Evolutionary conservation across 2,797 vertebrate species (phyloP).

Genomic region (Spatula versicolor): DNA sequence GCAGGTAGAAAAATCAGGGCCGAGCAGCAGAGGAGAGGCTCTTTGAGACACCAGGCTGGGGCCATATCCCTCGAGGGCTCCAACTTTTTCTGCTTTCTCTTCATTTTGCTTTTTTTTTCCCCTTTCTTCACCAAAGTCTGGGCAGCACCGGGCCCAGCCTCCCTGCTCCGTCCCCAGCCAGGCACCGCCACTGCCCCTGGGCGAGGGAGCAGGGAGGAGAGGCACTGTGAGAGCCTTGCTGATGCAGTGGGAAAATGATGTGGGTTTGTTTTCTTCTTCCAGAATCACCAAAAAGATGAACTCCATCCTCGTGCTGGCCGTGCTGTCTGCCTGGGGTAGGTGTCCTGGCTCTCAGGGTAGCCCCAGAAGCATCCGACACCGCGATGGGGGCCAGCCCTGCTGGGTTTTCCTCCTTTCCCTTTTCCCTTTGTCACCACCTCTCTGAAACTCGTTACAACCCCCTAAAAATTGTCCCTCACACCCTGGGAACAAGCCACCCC

Average conservation of each 20-base stretch:
- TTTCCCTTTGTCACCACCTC: background rate
- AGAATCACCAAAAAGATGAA: background rate
- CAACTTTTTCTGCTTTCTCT: background rate
- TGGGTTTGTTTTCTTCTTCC: background rate
- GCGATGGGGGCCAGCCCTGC: background rate
- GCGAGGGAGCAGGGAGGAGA: background rate
- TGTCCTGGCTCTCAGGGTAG: rapidly evolving
- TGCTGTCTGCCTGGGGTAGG: conserved; percentile 14
- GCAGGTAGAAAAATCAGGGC: background rate
- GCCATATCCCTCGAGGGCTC: rapidly evolving
- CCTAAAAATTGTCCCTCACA: background rate
- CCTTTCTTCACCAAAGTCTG: background rate
- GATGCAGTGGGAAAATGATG: background rate
- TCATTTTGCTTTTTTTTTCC: background rate
- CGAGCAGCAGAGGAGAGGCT: background rate
- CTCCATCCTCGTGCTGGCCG: rapidly evolving
- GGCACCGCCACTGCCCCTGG: background rate
- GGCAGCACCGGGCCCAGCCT: rapidly evolving
- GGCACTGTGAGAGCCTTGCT: background rate
- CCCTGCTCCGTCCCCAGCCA: background rate
- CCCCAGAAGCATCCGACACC: rapidly evolving
- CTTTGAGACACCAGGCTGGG: background rate
- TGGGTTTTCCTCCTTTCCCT: background rate
- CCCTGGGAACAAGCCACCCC: background rate
- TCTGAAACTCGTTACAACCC: rapidly evolving